phyloP scores from a whole-genome alignment of 2,797 vertebrate species.

The Tapera naevia region DNA sequence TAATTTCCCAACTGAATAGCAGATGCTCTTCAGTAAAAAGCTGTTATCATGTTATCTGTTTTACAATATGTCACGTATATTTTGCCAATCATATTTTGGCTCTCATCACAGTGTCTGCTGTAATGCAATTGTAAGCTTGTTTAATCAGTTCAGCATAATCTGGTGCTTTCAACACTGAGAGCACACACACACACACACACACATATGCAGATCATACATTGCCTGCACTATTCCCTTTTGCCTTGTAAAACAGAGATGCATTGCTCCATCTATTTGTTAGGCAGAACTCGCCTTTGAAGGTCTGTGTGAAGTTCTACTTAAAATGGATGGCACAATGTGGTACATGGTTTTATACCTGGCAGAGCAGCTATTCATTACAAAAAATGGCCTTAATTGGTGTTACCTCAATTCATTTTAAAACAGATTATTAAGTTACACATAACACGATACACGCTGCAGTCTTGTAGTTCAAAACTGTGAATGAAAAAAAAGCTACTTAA shows the following conservation, averaged over 20 bases:
- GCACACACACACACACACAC: neutral
- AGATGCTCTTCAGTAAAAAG: slow-evolving; percentile 72
- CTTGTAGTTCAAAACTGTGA: neutral
- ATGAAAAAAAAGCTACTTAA: slow-evolving; percentile 36
- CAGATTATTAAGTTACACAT: slow-evolving; percentile 20
- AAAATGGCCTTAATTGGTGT: slow-evolving; percentile 29
- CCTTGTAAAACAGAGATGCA: neutral
- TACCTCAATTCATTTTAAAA: slow-evolving; percentile 36
- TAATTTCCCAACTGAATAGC: slow-evolving; percentile 74
- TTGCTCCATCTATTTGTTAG: neutral
- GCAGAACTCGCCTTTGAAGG: neutral
- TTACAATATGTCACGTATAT: slow-evolving; percentile 69
- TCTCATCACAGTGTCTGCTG: slow-evolving; percentile 51
- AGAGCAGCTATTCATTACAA: slow-evolving; percentile 45
- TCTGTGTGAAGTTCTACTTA: slow-evolving; percentile 12
- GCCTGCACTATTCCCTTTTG: slow-evolving; percentile 25
- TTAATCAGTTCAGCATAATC: slow-evolving; percentile 63
- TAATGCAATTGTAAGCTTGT: slow-evolving; percentile 26
- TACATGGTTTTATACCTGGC: neutral
- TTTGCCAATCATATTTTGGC: slow-evolving; percentile 73
- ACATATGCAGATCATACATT: neutral
- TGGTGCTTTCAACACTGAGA: neutral
- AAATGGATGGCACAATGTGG: slow-evolving; percentile 40
- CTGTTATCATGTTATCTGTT: slow-evolving; percentile 63
- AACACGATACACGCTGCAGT: fast-evolving